Evolutionary conservation across 23 tunicate species (phyloP).

Genomic region (Oikopleura vanhoeffeni): DNA sequence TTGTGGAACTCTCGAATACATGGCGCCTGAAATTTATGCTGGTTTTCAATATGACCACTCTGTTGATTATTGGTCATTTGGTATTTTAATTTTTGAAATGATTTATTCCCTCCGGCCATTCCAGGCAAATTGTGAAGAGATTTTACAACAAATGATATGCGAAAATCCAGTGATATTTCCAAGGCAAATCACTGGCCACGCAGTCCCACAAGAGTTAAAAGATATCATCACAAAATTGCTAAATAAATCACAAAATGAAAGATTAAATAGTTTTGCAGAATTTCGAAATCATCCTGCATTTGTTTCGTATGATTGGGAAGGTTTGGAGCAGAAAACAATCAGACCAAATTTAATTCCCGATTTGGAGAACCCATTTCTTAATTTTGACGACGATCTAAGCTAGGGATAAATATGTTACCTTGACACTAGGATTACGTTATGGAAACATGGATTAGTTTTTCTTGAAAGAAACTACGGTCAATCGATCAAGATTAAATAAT

Average conservation of each 20-base stretch:
- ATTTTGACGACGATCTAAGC: not conserved
- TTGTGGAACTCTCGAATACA: conserved; percentile 12
- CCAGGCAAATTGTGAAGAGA: not conserved
- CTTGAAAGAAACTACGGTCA: too few relatives aligned
- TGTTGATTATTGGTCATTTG: not conserved
- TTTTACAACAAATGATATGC: not conserved
- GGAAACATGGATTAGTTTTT: too few relatives aligned
- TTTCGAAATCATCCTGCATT: not conserved
- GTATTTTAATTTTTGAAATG: conserved; percentile 9
- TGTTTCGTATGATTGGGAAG: not conserved
- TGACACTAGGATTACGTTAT: too few relatives aligned
- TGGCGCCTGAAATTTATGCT: conserved; percentile 4
- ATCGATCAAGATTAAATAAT: too few relatives aligned
- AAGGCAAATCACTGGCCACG: not conserved
- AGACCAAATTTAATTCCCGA: not conserved
- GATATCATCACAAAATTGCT: not conserved
- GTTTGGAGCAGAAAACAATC: not conserved
- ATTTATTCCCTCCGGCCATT: not conserved
- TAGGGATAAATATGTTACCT: too few relatives aligned
- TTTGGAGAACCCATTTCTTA: not conserved
- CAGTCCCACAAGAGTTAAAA: not conserved
- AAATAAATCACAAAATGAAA: not conserved
- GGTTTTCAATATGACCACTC: not conserved
- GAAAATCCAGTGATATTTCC: not conserved
- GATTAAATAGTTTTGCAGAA: not conserved